Base-by-base conservation (phyloP, 2,113 vertebrate genomes). In the Struthio camelus region DNA sequence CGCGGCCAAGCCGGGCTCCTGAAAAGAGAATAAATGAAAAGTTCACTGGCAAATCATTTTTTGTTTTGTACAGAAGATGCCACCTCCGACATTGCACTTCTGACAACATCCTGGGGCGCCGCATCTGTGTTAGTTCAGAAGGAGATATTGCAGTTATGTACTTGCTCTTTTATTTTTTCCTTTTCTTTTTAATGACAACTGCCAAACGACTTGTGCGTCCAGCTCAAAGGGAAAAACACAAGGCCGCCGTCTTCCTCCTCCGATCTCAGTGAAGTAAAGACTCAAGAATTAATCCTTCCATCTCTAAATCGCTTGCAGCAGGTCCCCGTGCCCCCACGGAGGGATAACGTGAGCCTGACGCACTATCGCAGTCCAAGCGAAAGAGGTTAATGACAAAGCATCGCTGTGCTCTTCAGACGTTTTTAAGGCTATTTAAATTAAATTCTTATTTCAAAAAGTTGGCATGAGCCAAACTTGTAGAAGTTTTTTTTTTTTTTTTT, bases 381-480 rank as follows among this genome's bases (percentile, higher is more conserved):
- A 92, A 95, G 93, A 90, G 93, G 93, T 88, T 96, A 97, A 98
- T 95, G 96, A 90, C 85, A 97, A 97, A 97, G 96, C 95, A 89
- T 70, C 87, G 23, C 96, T 93, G 92, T 95, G 92, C 95, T 97
- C 95, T 93, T 93, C 88, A 83, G 70, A 69, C 75, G 17, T 56
- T 94, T 94, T 67, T 75, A 71, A 66, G 94, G 93, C 71, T 96
- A 95, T 97, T 98, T 94, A 97, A 97, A 98, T 95, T 86, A 92
- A 85, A 93, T 85, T 72, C 95, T 76, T 50, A 83, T 92, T 80
- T 89, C 75, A 85, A 92, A 96, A 96, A 38, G 64, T 92, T 97
- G 61, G 90, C 89, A 83, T 71, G 82, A 95, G 76, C 18, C 73
- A 80, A 97, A 96, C 94, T 97, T 97, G 59, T 23, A 6, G 14